Evolutionary conservation across 2,888 invertebrate genomes (phyloP), one percentile per base, ranked within the genome.

Genomic region (Gisinianus flammeolus): DNA sequence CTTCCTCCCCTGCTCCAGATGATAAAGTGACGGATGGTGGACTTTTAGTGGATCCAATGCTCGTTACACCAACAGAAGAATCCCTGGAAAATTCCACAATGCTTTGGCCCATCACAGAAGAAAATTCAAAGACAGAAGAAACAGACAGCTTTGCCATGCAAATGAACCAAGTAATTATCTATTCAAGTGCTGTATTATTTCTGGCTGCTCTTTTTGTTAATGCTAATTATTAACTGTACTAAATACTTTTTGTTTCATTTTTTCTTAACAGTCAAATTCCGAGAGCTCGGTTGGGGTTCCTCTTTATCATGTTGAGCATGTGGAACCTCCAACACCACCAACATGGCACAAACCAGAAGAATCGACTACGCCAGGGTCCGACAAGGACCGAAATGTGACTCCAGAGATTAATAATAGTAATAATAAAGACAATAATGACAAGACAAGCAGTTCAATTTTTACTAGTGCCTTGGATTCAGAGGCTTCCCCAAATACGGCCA

Each of bases 261-360:
- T n/a, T n/a, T n/a, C n/a, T n/a, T n/a, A n/a, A n/a, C n/a, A 81
- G 72, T 2, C 79, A 26, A 72, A 64, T 72, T 44, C 81, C 12
- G 83, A 83, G 54, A 80, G 80, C 73, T 82, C 83, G 16, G 82
- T 83, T 6, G 83, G 81, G n/a, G 83, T 84, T 22, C 84, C 84
- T 0, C 54, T 84, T 24, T 84, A 84, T 30, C 84, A 84, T 70
- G 84, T 84, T 24, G 84, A 84, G 35, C 84, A 84, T 69, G 76
- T 81, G 0, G 84, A 84, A 24, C 83, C 83, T 12, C 84, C 84
- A 1, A 83, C 83, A 0, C 81, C 83, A 4, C 81, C 83, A 28
- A 84, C 83, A 10, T 84, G 83, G 80, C 84, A 83, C 33, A 83
- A 82, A 74, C 84, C 83, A n/a, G 83, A 84, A 4, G 82, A 84